Base-by-base conservation (phyloP, 2,888 invertebrate genomes). In the Chrysomela aeneicollis region DNA sequence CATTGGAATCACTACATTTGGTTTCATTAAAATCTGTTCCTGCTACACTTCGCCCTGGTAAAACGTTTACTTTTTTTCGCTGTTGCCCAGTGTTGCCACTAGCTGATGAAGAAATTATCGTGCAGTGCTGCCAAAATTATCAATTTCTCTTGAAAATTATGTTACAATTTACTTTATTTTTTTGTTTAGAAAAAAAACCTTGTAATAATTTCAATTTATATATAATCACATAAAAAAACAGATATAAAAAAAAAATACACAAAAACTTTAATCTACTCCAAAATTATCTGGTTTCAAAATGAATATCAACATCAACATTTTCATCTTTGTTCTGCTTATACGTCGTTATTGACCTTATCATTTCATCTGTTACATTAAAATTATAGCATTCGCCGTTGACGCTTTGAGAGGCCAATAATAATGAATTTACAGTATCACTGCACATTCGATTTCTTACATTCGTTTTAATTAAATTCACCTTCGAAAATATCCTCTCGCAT, bases 1-100 rank as follows among this genome's bases (percentile, higher is more conserved):
- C 55, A 21, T 19, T 55, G 50, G 64, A 61, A 60, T 61, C 64
- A 60, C 55, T 64, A 55, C 26, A 64, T 64, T 60, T 61, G 55
- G 64, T 57, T 64, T 64, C 55, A 30, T 64, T 60, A 37, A 61
- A 60, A 64, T 61, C 55, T 60, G 61, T 61, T 64, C 42, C 64
- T 64, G 64, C 60, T 60, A 54, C 60, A 60, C 64, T 64, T 49
- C 64, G 51, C 46, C 60, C 61, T 60, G 60, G 61, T 64, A 22
- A 61, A 60, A 61, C 64, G 46, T 61, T 61, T 51, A 64, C 22
- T 35, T 61, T 64, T 55, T 64, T 64, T 18, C 61, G 64, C 61
- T 64, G 60, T 64, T n/a, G n/a, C n/a, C 26, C 26, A 26, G 26
- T 59, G 59, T 32, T 59, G 52, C 52, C 59, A 59, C 51, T n/a